Conservation (phyloP, 2,797 vertebrate species). For the Urophycis tenuis region DNA sequence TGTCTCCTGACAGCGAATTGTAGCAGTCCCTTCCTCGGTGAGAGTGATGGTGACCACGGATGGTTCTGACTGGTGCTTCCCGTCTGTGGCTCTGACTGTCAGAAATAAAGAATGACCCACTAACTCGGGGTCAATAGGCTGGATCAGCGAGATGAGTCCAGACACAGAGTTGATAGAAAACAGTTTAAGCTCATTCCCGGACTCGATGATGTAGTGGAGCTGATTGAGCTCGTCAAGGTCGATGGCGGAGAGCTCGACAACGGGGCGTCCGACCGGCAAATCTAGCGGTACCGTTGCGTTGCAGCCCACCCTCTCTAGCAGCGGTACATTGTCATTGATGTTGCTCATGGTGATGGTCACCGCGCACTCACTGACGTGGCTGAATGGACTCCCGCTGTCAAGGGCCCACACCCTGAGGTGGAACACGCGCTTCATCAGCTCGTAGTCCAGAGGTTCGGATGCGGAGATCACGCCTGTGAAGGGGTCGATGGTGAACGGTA, state of each 20-base stretch:
- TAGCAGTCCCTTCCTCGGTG: conserved; percentile 62
- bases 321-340: conserved; percentile 86
- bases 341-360: conserved; percentile 87
- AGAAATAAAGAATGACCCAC: conserved; percentile 68
- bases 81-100: conserved; percentile 83
- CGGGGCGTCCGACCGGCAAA: conserved; percentile 65
- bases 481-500: conserved; percentile 85
- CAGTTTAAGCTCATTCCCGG: conserved; percentile 82
- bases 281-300: conserved; percentile 78
- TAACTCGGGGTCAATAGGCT: conserved; percentile 64
- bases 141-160: conserved; percentile 75
- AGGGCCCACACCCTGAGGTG: conserved; percentile 86
- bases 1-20: conserved; percentile 79
- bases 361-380: conserved; percentile 78
- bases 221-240: conserved; percentile 91
- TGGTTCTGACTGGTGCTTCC: conserved; percentile 77
- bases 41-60: conserved; percentile 81
- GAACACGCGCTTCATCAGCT: conserved; percentile 88
- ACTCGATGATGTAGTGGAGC: conserved; percentile 78
- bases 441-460: conserved; percentile 84
- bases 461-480: conserved; percentile 84
- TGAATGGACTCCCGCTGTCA: conserved; percentile 88
- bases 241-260: conserved; percentile 81
- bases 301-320: conserved; percentile 88
- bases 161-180: conserved; percentile 82